phyloP scores from a whole-genome alignment of 2,888 invertebrate species.

The Tinea pellionella region DNA sequence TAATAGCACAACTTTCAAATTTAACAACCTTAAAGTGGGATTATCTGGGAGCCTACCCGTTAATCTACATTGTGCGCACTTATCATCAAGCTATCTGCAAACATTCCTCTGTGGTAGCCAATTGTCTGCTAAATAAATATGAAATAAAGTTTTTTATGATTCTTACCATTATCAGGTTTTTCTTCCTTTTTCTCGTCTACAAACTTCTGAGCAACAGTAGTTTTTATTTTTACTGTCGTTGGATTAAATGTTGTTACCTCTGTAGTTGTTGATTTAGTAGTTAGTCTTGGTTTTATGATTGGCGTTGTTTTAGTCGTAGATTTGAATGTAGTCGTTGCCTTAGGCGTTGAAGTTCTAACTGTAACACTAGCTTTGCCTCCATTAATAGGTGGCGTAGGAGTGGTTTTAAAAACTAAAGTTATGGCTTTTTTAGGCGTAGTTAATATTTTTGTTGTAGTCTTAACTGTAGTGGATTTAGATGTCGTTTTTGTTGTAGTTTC shows the following conservation, averaged over 20 bases:
- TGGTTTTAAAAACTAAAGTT: conserved; percentile 12
- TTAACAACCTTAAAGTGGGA: too few species aligned
- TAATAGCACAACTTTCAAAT: too few species aligned
- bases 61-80: too few species aligned
- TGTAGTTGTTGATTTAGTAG: neutral
- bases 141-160: neutral
- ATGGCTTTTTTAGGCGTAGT: conserved; percentile 14
- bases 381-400: neutral
- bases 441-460: neutral
- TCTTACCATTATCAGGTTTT: neutral
- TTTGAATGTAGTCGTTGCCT: neutral
- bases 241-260: neutral
- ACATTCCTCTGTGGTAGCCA: too few species aligned
- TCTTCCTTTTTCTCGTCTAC: neutral
- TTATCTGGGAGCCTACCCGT: too few species aligned
- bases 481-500: conserved; percentile 19
- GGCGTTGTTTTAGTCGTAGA: neutral
- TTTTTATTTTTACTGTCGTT: neutral
- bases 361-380: neutral
- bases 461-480: neutral
- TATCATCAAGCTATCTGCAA: too few species aligned
- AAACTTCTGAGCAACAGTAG: neutral
- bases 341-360: neutral
- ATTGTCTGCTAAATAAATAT: too few species aligned
- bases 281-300: too few species aligned